A percentile compares a stretch with the other conserved stretches of the same genome.
phyloP scores from a whole-genome alignment of 1,140 invertebrate genomes.

The Drosophila sulfurigaster region DNA sequence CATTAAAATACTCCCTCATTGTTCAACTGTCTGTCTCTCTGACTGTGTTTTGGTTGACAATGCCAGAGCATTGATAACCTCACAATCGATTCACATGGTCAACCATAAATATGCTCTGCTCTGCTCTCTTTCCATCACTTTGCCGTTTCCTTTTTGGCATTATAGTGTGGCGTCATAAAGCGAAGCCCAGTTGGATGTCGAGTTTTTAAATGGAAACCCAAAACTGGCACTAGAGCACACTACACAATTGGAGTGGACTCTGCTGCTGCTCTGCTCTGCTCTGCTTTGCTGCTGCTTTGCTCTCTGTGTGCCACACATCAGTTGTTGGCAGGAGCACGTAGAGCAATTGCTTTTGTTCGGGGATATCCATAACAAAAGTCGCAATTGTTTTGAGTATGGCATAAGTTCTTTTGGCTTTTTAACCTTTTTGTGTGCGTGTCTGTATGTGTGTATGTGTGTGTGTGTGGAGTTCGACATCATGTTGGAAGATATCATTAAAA shows the following conservation, averaged over 20 bases:
- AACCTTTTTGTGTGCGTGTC: conserved; percentile 7
- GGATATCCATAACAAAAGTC: conserved; percentile 44
- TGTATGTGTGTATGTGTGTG: neutral
- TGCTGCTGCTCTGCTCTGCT: neutral
- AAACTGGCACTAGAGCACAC: conserved; percentile 4
- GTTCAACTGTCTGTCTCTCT: neutral
- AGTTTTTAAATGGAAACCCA: conserved; percentile 27
- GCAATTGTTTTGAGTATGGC: conserved; percentile 43
- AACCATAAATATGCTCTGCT: conserved; percentile 20
- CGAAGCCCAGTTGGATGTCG: conserved; percentile 1
- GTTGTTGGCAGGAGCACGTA: conserved; percentile 4
- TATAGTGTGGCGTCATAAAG: conserved; percentile 12
- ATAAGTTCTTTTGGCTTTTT: conserved; percentile 27
- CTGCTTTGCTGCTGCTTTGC: too few relatives aligned
- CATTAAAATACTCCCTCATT: conserved; percentile 15
- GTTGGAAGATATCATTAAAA: conserved; percentile 61
- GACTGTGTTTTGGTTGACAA: neutral
- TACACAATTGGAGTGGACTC: neutral
- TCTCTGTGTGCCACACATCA: neutral
- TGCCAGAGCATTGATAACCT: conserved; percentile 14
- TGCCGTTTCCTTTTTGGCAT: neutral
- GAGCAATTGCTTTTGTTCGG: conserved; percentile 41
- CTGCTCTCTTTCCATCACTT: neutral
- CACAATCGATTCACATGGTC: conserved; percentile 26
- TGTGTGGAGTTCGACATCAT: conserved; percentile 5